These are phyloP conservation scores for Chloropsis hardwickii DNA, from an alignment of 2,113 vertebrate species.

Conservation along the genomic window DNA sequence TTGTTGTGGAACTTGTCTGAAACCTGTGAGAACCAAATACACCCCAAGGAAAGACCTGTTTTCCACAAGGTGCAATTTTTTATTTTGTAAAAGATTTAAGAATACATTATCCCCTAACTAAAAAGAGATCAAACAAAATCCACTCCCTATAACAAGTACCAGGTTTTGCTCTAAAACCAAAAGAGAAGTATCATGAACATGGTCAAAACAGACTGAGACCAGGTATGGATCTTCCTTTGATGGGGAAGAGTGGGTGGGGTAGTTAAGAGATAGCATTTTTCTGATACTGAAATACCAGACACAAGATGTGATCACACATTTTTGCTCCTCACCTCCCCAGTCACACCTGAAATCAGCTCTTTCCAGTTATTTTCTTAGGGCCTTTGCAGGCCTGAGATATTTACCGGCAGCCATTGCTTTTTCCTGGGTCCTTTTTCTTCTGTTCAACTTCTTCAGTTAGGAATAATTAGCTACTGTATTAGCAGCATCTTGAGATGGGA, in stretches of 20 bases:
- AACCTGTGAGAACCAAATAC: neutral
- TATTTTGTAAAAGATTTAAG: neutral
- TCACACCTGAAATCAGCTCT: neutral
- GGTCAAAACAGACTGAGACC: neutral
- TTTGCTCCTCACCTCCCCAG: neutral
- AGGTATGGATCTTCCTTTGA: neutral
- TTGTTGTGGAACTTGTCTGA: neutral
- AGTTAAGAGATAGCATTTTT: neutral
- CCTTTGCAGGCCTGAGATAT: neutral
- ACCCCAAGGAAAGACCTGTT: neutral
- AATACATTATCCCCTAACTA: neutral
- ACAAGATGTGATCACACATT: neutral
- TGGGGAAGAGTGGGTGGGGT: neutral
- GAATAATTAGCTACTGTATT: conserved; percentile 66
- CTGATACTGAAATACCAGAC: neutral
- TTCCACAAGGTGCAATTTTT: neutral
- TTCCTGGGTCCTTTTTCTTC: conserved; percentile 51
- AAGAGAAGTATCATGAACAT: neutral
- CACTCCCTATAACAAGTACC: neutral
- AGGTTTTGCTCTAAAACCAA: neutral
- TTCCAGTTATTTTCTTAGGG: neutral
- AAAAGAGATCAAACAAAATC: neutral
- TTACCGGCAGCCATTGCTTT: conserved; percentile 89
- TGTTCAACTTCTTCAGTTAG: conserved; percentile 61
- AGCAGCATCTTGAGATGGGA: conserved; percentile 41